Conservation (phyloP, 2,888 invertebrate species). For the Tipula vernalis region DNA sequence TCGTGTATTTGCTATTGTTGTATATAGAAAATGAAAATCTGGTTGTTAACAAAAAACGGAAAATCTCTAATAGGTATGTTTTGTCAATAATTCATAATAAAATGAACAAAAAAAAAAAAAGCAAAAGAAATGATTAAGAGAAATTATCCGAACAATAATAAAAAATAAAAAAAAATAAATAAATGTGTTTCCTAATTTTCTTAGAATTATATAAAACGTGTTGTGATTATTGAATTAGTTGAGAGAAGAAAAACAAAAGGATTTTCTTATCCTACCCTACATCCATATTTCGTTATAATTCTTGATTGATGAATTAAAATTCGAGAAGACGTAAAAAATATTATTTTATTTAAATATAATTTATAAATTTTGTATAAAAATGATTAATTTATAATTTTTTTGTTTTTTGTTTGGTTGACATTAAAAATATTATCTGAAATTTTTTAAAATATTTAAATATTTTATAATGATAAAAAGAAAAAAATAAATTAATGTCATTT, state of each 20-base stretch:
- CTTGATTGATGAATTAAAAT: conserved; percentile 4
- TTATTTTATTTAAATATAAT: neutral
- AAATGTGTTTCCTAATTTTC: neutral
- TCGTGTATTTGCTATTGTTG: neutral
- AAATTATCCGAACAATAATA: neutral
- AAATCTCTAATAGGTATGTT: neutral
- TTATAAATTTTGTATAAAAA: neutral
- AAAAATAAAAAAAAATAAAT: neutral
- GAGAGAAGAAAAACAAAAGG: neutral
- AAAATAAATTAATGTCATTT: neutral
- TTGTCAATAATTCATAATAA: neutral
- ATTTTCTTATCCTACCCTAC: neutral
- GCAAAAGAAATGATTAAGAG: neutral
- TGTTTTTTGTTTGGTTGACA: neutral
- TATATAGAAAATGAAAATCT: neutral
- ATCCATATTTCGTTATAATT: neutral
- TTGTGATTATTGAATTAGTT: neutral
- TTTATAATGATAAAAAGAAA: neutral
- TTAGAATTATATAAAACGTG: neutral
- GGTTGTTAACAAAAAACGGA: neutral
- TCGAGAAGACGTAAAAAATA: neutral
- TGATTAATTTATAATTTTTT: neutral
- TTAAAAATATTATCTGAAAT: neutral
- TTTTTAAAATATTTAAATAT: neutral
- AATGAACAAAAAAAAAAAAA: neutral